A percentile compares a stretch with the other conserved stretches of the same genome.
These are phyloP conservation scores for Lethenteron reissneri DNA, from an alignment of 2,113 vertebrate species.

Conservation along the genomic window DNA sequence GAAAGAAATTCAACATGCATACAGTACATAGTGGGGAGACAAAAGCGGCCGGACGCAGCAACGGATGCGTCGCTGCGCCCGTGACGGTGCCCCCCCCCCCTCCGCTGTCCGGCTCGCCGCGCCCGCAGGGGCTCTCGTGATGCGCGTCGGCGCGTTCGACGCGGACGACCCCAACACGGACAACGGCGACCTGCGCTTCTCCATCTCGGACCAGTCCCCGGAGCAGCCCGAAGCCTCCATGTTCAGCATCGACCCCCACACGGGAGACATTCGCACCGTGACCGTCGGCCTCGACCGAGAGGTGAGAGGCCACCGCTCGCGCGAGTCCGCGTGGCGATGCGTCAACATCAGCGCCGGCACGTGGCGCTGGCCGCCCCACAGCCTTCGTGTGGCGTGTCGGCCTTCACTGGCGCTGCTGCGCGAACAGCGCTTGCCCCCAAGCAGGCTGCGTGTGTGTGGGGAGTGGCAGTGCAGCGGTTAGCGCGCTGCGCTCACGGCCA, in stretches of 20 bases:
- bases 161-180: constrained; percentile 61
- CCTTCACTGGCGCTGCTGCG: not conserved
- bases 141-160: constrained; percentile 47
- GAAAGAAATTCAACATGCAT: too few species aligned
- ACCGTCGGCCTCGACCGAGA: constrained; percentile 58
- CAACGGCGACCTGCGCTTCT: constrained; percentile 46
- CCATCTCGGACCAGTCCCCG: constrained; percentile 39
- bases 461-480: not conserved
- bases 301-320: constrained; percentile 24
- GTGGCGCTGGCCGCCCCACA: not conserved
- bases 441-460: constrained; percentile 2
- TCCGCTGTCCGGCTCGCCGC: too few species aligned
- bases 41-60: too few species aligned
- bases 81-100: too few species aligned
- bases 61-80: too few species aligned
- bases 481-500: too few species aligned
- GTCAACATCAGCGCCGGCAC: not conserved
- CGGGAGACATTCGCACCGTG: constrained; percentile 51
- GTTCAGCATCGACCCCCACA: constrained; percentile 55
- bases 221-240: constrained; percentile 16
- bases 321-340: not conserved
- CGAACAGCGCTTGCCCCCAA: not conserved
- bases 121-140: constrained; percentile 45
- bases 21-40: too few species aligned
- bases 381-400: not conserved